Conservation (phyloP, 2,113 vertebrate genomes). For the Eubucco bourcierii region DNA sequence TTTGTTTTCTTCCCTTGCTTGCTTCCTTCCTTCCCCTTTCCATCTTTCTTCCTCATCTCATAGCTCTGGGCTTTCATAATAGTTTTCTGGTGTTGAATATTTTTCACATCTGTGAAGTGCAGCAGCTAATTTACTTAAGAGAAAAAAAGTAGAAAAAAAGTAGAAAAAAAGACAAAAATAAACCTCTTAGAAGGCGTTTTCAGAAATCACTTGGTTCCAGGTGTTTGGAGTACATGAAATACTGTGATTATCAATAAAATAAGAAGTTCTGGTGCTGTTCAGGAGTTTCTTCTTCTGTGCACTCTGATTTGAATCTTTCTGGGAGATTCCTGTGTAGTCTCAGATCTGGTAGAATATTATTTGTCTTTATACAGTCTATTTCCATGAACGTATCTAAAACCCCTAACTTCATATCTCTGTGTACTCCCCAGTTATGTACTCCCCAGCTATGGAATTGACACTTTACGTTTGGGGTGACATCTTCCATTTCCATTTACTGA, state of each 20-base stretch:
- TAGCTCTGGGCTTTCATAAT: not conserved
- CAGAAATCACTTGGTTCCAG: not conserved
- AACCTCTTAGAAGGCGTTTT: not conserved
- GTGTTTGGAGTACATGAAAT: not conserved
- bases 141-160: not conserved
- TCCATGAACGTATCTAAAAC: not conserved
- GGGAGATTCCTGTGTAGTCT: not conserved
- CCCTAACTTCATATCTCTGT: not conserved
- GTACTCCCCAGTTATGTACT: not conserved
- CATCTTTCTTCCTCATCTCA: rapidly evolving
- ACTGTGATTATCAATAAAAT: not conserved
- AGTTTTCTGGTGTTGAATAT: not conserved
- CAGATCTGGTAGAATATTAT: not conserved
- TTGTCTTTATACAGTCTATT: not conserved
- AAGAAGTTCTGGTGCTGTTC: not conserved
- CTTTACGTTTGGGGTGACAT: not conserved
- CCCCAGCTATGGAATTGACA: not conserved
- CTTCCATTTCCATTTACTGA: not conserved
- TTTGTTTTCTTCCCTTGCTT: rapidly evolving
- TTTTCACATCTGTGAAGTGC: not conserved
- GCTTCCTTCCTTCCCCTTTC: not conserved
- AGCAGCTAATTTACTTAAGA: not conserved
- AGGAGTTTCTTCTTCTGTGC: not conserved
- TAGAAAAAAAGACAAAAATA: not conserved
- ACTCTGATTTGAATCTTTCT: not conserved